Evolutionary conservation across 2,113 vertebrate species (phyloP).

Genomic region (Salvelinus sp.): DNA sequence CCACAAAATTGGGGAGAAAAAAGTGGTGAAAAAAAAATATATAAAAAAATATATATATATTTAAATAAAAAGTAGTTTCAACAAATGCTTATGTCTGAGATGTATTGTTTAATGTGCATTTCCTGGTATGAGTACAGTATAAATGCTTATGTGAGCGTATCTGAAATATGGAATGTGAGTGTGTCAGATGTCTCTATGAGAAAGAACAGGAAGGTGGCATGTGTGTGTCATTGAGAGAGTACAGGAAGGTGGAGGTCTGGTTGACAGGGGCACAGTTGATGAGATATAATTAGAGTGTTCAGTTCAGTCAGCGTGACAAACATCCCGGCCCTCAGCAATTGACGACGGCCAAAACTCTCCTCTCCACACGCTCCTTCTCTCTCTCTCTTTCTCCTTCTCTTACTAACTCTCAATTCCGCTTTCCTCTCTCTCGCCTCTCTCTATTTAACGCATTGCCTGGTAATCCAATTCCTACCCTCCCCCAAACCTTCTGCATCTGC

Average conservation of each 20-base stretch:
- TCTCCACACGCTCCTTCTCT: not conserved
- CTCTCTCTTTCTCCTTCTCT: slow-evolving; percentile 10
- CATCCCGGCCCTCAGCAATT: slow-evolving; percentile 42
- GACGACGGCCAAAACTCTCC: slow-evolving; percentile 25
- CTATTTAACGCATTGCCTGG: not conserved
- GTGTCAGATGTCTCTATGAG: slow-evolving; percentile 18
- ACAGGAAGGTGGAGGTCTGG: slow-evolving; percentile 52
- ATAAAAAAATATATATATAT: no score
- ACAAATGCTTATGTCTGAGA: not conserved
- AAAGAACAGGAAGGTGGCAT: not conserved
- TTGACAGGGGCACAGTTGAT: slow-evolving; percentile 66
- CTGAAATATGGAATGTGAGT: slow-evolving; percentile 24
- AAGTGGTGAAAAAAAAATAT: no score
- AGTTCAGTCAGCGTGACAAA: slow-evolving; percentile 56
- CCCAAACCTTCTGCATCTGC: slow-evolving; percentile 43
- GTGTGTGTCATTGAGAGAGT: not conserved
- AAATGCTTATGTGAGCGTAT: slow-evolving; percentile 18
- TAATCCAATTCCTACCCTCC: slow-evolving; percentile 24
- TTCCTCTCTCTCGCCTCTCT: not conserved
- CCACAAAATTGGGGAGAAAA: no score
- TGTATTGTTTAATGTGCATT: not conserved
- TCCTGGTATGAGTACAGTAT: not conserved
- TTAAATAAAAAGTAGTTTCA: not conserved
- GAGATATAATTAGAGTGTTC: slow-evolving; percentile 73
- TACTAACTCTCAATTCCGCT: slow-evolving; percentile 12